Evolutionary conservation across 2,113 vertebrate genomes (phyloP).

Genomic region (Xiphophorus couchianus): DNA sequence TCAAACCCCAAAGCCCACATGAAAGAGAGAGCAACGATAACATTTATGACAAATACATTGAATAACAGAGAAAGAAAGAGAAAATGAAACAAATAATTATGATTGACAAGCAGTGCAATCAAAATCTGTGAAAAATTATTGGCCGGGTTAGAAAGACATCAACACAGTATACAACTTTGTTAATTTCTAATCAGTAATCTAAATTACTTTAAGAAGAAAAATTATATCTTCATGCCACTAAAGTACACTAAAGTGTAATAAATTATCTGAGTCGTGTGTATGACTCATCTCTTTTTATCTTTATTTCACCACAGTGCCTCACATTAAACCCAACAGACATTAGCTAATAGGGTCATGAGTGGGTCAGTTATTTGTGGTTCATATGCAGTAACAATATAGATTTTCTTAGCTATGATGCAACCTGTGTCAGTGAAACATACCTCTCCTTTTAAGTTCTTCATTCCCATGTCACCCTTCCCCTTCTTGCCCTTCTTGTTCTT

Average conservation of each 20-base stretch:
- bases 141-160: slow-evolving; percentile 54
- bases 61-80: slow-evolving; percentile 56
- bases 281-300: background rate
- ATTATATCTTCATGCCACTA: background rate
- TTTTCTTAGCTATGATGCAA: slow-evolving; percentile 6
- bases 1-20: slow-evolving; percentile 72
- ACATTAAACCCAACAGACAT: slow-evolving; percentile 13
- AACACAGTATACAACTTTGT: slow-evolving; percentile 15
- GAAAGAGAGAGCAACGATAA: slow-evolving; percentile 69
- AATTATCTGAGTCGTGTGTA: slow-evolving; percentile 6
- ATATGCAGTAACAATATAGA: background rate
- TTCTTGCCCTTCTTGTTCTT: slow-evolving; percentile 98
- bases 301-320: slow-evolving; percentile 4
- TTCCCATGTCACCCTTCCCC: slow-evolving; percentile 95
- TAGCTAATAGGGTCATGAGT: slow-evolving; percentile 31
- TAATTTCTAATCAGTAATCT: background rate
- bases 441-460: slow-evolving; percentile 96
- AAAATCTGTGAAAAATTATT: slow-evolving; percentile 57
- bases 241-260: background rate
- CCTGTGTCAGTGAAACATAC: slow-evolving; percentile 64
- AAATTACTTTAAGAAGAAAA: slow-evolving; percentile 6
- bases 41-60: slow-evolving; percentile 70
- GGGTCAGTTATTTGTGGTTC: slow-evolving; percentile 2
- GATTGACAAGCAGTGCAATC: slow-evolving; percentile 52
- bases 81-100: slow-evolving; percentile 59